These are phyloP conservation scores for Tautogolabrus adspersus DNA, from an alignment of 2,113 vertebrate genomes.

Conservation along the genomic window DNA sequence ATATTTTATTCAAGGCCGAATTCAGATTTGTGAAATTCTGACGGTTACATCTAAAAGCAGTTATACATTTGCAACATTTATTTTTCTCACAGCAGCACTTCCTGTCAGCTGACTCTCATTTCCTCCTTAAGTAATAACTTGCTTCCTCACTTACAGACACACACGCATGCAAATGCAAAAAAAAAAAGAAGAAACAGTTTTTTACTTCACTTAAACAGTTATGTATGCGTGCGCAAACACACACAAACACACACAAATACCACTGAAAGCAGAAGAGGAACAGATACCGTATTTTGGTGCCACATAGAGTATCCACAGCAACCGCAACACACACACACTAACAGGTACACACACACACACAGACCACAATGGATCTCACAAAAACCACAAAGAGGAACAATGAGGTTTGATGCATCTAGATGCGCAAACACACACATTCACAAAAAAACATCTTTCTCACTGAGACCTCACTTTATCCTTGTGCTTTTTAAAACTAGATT, in stretches of 20 bases:
- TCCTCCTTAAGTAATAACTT: slow-evolving; percentile 62
- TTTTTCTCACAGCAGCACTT: slow-evolving; percentile 68
- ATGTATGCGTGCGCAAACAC: background rate
- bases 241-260: slow-evolving; percentile 1
- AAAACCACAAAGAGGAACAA: slow-evolving; percentile 64
- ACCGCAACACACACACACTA: slow-evolving; percentile 41
- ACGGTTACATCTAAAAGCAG: background rate
- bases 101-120: slow-evolving; percentile 79
- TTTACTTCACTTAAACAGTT: background rate
- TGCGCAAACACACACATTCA: background rate
- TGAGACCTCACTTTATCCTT: no score
- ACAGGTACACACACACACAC: slow-evolving; percentile 7
- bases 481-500: no score
- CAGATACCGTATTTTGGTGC: slow-evolving; percentile 59
- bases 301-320: slow-evolving; percentile 52
- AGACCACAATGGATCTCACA: slow-evolving; percentile 51
- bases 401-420: slow-evolving; percentile 23
- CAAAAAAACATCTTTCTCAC: background rate
- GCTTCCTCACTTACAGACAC: slow-evolving; percentile 33
- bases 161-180: background rate
- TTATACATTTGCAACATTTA: slow-evolving; percentile 31
- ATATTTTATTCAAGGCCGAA: no score
- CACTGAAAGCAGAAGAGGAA: slow-evolving; percentile 67
- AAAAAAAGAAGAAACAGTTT: background rate
- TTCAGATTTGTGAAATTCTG: background rate